A percentile compares a stretch with the other conserved stretches of the same genome.
phyloP scores from a whole-genome alignment of 53 echinoderm and acorn worm species.

The Astropecten irregularis region DNA sequence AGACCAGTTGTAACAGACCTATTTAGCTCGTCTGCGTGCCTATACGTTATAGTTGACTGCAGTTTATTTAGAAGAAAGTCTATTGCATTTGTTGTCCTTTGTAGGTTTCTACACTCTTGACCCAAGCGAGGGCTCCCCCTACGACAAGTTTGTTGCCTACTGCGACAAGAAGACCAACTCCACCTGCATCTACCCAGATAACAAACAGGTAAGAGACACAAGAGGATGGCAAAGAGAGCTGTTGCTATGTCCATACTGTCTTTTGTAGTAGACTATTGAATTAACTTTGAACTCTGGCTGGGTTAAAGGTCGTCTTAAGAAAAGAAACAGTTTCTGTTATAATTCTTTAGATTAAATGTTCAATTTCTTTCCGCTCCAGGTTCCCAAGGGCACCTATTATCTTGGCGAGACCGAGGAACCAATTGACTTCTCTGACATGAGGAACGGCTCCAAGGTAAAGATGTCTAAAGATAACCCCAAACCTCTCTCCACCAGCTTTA shows the following conservation, averaged over 20 bases:
- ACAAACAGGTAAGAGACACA: constrained; percentile 6
- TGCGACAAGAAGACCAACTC: constrained; percentile 68
- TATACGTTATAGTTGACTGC: neutral
- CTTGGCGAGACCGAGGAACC: constrained; percentile 45
- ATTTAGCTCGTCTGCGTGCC: neutral
- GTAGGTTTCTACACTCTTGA: constrained; percentile 86
- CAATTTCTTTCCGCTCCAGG: no score
- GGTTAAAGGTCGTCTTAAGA: no score
- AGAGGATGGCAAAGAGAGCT: no score
- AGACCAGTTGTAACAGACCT: neutral
- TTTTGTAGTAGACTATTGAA: no score
- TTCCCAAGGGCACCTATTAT: constrained; percentile 30
- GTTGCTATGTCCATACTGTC: no score
- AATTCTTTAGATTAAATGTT: no score
- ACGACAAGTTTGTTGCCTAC: constrained; percentile 79
- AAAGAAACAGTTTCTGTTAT: no score
- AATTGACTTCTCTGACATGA: constrained; percentile 52
- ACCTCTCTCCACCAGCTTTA: no score
- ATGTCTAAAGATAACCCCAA: no score
- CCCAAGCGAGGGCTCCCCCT: constrained; percentile 86
- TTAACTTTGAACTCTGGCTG: no score
- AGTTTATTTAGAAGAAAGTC: neutral
- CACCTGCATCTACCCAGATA: constrained; percentile 60
- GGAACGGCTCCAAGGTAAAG: constrained; percentile 40
- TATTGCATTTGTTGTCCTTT: neutral